Evolutionary conservation across 2,113 vertebrate species (phyloP).

Genomic region (Terrapene triunguis): DNA sequence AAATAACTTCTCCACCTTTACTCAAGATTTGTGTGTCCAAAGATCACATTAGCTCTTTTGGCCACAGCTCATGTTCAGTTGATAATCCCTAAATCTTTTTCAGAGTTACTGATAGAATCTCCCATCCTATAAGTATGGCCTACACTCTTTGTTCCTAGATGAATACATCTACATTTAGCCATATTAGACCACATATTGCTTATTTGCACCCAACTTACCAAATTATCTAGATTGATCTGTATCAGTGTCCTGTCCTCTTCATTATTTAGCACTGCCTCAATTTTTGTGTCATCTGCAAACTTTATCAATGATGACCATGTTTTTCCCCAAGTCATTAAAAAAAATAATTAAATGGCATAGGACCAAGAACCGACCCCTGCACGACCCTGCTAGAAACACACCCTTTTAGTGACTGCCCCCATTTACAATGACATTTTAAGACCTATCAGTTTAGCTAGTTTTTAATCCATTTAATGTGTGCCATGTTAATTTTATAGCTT

Average conservation of each 20-base stretch:
- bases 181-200: background rate
- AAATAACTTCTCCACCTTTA: background rate
- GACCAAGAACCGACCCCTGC: background rate
- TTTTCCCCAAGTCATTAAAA: background rate
- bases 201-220: background rate
- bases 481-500: background rate
- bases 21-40: background rate
- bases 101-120: background rate
- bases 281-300: background rate
- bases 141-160: background rate
- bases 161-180: background rate
- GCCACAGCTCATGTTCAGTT: background rate
- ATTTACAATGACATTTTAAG: background rate
- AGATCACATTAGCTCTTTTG: background rate
- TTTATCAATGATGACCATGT: background rate
- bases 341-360: background rate
- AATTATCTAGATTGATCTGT: background rate
- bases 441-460: background rate
- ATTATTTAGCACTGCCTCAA: background rate
- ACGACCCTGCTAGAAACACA: background rate
- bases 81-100: background rate
- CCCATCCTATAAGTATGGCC: background rate
- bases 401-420: background rate
- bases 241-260: background rate
- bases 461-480: background rate